Evolutionary conservation across 2,113 vertebrate genomes (phyloP).

Genomic region (Esox niger): DNA sequence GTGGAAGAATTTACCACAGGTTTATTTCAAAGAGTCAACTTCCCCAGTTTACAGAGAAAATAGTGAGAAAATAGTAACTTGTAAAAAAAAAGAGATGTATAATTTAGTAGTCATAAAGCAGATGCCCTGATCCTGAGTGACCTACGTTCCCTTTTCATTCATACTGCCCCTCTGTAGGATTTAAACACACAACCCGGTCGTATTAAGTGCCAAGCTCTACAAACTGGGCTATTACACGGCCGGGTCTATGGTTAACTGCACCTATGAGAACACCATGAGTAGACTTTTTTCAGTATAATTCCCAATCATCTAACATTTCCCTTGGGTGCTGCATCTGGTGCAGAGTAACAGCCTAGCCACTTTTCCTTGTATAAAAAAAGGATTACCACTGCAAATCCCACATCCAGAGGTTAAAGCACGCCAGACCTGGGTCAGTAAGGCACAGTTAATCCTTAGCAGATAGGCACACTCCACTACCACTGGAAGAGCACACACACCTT

Average conservation of each 20-base stretch:
- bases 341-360: neutral
- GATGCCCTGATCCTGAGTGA: no score
- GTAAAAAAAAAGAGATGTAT: no score
- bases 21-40: no score
- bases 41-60: no score
- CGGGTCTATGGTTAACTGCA: neutral
- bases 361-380: neutral
- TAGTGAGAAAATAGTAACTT: no score
- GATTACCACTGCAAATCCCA: conserved; percentile 8
- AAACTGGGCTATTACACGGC: neutral
- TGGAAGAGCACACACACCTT: neutral
- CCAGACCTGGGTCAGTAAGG: conserved; percentile 6
- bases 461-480: neutral
- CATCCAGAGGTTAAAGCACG: conserved; percentile 9
- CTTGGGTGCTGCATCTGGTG: conserved; percentile 5
- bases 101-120: no score
- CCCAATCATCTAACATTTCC: conserved; percentile 3
- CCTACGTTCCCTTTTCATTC: no score
- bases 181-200: no score
- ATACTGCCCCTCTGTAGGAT: no score
- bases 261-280: neutral
- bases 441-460: conserved; percentile 14
- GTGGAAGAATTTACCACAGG: no score
- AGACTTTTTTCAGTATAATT: neutral
- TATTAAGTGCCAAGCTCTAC: no score